These are phyloP conservation scores for Propithecus coquereli DNA, from an alignment of 2,113 vertebrate genomes.

Conservation along the genomic window DNA sequence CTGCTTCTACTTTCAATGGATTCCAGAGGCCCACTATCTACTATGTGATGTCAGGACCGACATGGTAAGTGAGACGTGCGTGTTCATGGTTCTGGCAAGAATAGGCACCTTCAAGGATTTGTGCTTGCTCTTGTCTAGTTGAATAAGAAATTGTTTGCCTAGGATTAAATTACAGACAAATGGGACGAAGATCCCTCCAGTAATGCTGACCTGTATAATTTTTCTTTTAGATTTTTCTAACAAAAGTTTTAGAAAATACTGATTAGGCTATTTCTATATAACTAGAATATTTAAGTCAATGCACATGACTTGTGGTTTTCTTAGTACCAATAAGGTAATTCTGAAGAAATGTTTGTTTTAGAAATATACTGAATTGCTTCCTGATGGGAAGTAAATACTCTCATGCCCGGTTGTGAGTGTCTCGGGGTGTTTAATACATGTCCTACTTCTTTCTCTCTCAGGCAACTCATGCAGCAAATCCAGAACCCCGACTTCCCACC, in stretches of 20 bases:
- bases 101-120: neutral
- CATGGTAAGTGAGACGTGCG: constrained; percentile 86
- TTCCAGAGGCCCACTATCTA: constrained; percentile 94
- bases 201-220: neutral
- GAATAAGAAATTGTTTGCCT: neutral
- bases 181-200: neutral
- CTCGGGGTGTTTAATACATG: neutral
- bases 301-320: neutral
- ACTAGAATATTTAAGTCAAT: neutral
- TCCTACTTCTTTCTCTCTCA: constrained; percentile 55
- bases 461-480: constrained; percentile 93
- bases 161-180: neutral
- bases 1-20: constrained; percentile 97
- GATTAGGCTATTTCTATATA: neutral
- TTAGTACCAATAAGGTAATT: neutral
- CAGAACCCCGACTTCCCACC: constrained; percentile 81
- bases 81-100: neutral
- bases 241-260: neutral
- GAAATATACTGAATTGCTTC: neutral
- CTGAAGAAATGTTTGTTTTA: neutral
- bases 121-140: neutral
- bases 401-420: fast-evolving
- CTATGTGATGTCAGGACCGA: constrained; percentile 91
- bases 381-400: neutral
- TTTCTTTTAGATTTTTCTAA: neutral